These are phyloP conservation scores for Patella caerulea DNA, from an alignment of 2,888 invertebrate species.

Conservation along the genomic window DNA sequence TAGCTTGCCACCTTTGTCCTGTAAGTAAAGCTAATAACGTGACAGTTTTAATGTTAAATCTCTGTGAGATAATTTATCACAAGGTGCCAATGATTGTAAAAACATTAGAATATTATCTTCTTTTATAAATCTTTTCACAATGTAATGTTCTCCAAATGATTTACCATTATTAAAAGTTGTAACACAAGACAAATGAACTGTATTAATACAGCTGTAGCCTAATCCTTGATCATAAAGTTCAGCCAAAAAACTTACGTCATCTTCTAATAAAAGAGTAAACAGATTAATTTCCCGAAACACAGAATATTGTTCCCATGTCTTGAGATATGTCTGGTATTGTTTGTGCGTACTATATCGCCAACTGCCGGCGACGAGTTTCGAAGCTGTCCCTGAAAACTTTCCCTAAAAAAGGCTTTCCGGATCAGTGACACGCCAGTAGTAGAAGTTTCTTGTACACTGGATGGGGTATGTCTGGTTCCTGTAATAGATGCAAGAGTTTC, in stretches of 20 bases:
- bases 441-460: conserved; percentile 18
- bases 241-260: conserved; percentile 25
- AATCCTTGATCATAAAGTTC: conserved; percentile 15
- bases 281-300: conserved; percentile 19
- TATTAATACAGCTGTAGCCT: conserved; percentile 25
- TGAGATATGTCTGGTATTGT: conserved; percentile 22
- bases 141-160: conserved; percentile 17
- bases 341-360: conserved; percentile 20
- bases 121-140: conserved; percentile 36
- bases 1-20: too few species aligned
- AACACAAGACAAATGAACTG: conserved; percentile 17
- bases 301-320: conserved; percentile 24
- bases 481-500: background rate
- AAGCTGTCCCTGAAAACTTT: conserved; percentile 22
- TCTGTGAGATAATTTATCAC: conserved; percentile 24
- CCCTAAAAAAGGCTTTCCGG: conserved; percentile 18
- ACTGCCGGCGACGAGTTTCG: conserved; percentile 8
- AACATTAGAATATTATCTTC: background rate
- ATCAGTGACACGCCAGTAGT: conserved; percentile 21
- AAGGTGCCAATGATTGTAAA: background rate
- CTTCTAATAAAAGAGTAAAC: conserved; percentile 15
- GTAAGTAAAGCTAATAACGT: background rate
- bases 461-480: conserved; percentile 15
- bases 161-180: background rate
- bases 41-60: conserved; percentile 19